A percentile compares a stretch with the other conserved stretches of the same genome.
Evolutionary conservation across 1,140 invertebrate genomes (phyloP).

Genomic region (Dinoponera quadriceps): DNA sequence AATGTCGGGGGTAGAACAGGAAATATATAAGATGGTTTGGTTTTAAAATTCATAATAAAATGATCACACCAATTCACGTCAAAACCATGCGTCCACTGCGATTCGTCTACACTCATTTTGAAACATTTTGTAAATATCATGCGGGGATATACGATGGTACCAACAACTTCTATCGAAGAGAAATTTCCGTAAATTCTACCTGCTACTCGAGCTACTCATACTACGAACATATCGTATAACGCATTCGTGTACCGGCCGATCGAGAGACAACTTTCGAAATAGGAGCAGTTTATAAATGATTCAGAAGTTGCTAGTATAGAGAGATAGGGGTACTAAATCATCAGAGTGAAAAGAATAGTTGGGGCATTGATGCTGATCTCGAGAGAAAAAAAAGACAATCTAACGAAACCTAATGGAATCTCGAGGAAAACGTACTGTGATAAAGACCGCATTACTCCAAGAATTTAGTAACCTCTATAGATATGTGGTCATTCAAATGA

Average conservation of each 20-base stretch:
- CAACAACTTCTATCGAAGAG: conserved; percentile 71
- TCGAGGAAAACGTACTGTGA: conserved; percentile 12
- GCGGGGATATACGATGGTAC: conserved; percentile 69
- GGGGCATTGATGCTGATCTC: conserved; percentile 1
- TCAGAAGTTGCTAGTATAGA: conserved; percentile 56
- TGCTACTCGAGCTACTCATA: conserved; percentile 24
- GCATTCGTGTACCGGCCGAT: conserved; percentile 9
- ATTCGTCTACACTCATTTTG: conserved; percentile 77
- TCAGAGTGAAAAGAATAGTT: conserved; percentile 38
- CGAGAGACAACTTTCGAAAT: conserved; percentile 28
- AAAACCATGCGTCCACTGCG: conserved; percentile 82
- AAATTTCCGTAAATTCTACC: conserved; percentile 11
- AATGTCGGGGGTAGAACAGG: conserved; percentile 67
- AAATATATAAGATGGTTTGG: conserved; percentile 47
- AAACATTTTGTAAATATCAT: conserved; percentile 74
- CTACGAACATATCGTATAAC: conserved; percentile 16
- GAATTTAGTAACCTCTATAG: conserved; percentile 58
- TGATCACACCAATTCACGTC: conserved; percentile 73
- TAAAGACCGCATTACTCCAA: conserved; percentile 43
- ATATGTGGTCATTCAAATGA: conserved; percentile 42
- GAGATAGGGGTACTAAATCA: conserved; percentile 52
- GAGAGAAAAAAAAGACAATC: conserved; percentile 18
- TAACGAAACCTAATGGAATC: conserved; percentile 21
- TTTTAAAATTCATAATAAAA: conserved; percentile 66
- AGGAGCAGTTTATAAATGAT: conserved; percentile 37